These are phyloP conservation scores for Agrilus cyanescens DNA, from an alignment of 2,888 invertebrate species.

Conservation along the genomic window DNA sequence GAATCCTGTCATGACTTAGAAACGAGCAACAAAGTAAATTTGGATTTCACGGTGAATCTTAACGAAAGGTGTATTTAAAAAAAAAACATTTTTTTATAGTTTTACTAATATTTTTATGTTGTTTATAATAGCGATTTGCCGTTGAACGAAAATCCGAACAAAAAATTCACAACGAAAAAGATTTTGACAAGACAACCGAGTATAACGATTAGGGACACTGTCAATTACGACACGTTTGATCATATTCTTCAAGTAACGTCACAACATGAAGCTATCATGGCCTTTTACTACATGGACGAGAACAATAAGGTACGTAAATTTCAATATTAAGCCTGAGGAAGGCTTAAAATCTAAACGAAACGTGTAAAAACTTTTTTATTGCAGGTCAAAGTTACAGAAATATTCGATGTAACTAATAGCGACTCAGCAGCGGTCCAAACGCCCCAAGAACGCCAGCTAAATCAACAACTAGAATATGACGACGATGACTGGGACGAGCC, in stretches of 20 bases:
- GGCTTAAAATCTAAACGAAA: no score
- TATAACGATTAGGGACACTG: conserved; percentile 28
- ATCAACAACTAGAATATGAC: conserved; percentile 55
- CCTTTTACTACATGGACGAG: conserved; percentile 83
- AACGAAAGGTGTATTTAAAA: conserved; percentile 39
- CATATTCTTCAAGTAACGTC: conserved; percentile 65
- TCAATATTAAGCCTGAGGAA: background rate
- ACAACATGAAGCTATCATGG: conserved; percentile 79
- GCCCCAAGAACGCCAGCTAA: conserved; percentile 46
- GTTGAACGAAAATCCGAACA: conserved; percentile 24
- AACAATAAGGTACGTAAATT: conserved; percentile 55
- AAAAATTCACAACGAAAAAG: conserved; percentile 29
- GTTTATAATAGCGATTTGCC: conserved; percentile 28
- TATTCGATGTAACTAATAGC: conserved; percentile 74
- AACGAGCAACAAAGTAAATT: conserved; percentile 43
- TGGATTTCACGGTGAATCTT: conserved; percentile 49
- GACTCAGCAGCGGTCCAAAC: conserved; percentile 55
- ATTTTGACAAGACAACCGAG: conserved; percentile 32
- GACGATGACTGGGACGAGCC: conserved; percentile 49
- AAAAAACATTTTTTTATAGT: background rate
- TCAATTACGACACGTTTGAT: conserved; percentile 51
- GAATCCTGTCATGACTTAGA: conserved; percentile 31
- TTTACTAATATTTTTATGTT: conserved; percentile 8
- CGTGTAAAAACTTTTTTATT: conserved; percentile 15
- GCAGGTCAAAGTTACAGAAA: conserved; percentile 76